A percentile compares a stretch with the other conserved stretches of the same genome.
Evolutionary conservation across 2,113 vertebrate genomes (phyloP).

Genomic region (Myanophis thanlyinensis): DNA sequence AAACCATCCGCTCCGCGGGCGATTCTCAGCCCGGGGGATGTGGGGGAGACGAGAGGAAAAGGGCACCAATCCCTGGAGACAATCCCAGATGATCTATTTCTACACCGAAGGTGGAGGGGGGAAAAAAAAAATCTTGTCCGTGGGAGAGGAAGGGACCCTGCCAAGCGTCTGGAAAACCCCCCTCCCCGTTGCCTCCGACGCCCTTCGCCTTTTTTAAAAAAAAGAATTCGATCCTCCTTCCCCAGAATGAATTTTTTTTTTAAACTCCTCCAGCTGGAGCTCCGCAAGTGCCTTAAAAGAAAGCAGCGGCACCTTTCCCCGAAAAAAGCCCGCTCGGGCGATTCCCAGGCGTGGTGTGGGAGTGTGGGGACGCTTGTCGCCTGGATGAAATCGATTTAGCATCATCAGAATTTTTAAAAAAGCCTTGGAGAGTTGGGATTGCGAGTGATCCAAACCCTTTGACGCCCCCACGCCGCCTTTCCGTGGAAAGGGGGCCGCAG

Average conservation of each 20-base stretch:
- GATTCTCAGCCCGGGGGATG: neutral
- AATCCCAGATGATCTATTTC: neutral
- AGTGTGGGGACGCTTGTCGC: too few species aligned
- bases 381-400: neutral
- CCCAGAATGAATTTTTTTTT: too few species aligned
- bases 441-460: neutral
- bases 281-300: neutral
- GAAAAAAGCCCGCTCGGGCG: neutral
- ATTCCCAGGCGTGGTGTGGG: neutral
- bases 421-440: neutral
- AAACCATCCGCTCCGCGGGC: neutral
- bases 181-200: neutral
- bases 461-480: neutral
- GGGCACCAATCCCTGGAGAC: neutral
- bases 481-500: neutral
- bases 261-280: neutral
- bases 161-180: neutral
- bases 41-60: neutral
- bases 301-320: neutral
- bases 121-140: neutral
- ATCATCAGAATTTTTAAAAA: too few species aligned
- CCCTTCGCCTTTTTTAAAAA: neutral
- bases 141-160: neutral
- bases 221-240: neutral
- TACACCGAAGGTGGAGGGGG: neutral